Conservation (phyloP, 2,113 vertebrate species). For the Psilopogon haemacephalus region DNA sequence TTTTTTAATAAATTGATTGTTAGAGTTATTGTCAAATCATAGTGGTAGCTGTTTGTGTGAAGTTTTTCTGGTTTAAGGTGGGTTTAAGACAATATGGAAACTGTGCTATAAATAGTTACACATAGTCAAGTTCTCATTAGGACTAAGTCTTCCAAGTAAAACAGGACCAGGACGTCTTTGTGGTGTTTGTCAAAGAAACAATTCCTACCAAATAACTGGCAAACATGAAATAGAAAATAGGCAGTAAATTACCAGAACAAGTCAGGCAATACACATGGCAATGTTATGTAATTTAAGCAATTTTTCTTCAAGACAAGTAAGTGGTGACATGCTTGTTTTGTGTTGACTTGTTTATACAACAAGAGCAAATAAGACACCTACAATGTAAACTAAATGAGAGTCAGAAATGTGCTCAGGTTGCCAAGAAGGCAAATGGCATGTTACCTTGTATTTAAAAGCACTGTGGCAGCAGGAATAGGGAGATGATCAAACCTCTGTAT, state of each 20-base stretch:
- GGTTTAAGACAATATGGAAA: background rate
- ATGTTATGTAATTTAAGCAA: background rate
- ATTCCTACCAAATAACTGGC: background rate
- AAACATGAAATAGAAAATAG: background rate
- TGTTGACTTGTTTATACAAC: background rate
- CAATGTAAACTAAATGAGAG: too few species aligned
- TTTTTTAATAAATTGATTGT: background rate
- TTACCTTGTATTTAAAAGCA: too few species aligned
- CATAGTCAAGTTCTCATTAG: background rate
- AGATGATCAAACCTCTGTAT: too few species aligned
- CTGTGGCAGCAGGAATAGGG: too few species aligned
- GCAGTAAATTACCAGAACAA: background rate
- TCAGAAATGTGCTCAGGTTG: too few species aligned
- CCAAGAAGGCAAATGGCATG: too few species aligned
- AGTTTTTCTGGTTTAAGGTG: background rate
- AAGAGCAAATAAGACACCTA: background rate
- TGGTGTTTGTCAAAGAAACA: background rate
- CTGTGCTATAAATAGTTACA: background rate
- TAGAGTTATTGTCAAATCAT: background rate
- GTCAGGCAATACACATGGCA: background rate
- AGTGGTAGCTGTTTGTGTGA: background rate
- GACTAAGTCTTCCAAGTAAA: background rate
- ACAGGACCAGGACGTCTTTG: background rate
- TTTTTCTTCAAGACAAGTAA: background rate
- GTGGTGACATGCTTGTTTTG: background rate